Conservation (phyloP, 30 jellyfish, hydroid and myxozoan species). For the Hydractinia echinata region DNA sequence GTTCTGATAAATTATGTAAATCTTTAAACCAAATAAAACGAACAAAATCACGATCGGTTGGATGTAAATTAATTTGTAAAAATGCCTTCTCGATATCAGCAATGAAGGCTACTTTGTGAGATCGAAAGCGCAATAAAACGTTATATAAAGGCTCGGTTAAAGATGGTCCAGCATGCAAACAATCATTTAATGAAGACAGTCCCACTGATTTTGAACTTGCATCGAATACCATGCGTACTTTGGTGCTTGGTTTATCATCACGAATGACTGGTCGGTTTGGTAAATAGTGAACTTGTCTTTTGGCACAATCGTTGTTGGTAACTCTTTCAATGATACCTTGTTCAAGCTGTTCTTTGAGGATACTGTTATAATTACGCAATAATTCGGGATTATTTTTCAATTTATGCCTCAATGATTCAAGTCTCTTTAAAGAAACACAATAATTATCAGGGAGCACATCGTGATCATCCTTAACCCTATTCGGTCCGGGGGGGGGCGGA, state of each 20-base stretch:
- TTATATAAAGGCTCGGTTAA: constrained; percentile 36
- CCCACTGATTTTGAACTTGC: constrained; percentile 35
- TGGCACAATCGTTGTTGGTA: neutral
- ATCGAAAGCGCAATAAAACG: constrained; percentile 42
- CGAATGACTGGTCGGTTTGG: constrained; percentile 65
- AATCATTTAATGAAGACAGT: constrained; percentile 38
- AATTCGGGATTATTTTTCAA: constrained; percentile 25
- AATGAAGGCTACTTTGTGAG: constrained; percentile 36
- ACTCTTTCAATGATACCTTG: constrained; percentile 49
- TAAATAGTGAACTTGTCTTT: constrained; percentile 46
- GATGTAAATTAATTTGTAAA: constrained; percentile 25
- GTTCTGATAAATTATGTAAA: neutral
- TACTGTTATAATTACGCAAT: constrained; percentile 27
- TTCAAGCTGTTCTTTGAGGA: constrained; percentile 42
- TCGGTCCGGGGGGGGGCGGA: too few species aligned
- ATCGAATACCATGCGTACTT: constrained; percentile 56
- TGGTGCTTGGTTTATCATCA: constrained; percentile 48
- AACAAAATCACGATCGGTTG: constrained; percentile 42
- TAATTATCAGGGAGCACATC: constrained; percentile 36
- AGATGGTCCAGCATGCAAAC: constrained; percentile 47
- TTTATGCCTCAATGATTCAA: constrained; percentile 11
- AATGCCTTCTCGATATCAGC: constrained; percentile 69
- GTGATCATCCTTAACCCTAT: constrained; percentile 35
- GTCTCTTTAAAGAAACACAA: neutral
- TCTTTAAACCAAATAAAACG: constrained; percentile 54